Evolutionary conservation across 2,113 vertebrate species (phyloP), one percentile per base, ranked within the genome.

Genomic region (Gnathochromis pfefferi): DNA sequence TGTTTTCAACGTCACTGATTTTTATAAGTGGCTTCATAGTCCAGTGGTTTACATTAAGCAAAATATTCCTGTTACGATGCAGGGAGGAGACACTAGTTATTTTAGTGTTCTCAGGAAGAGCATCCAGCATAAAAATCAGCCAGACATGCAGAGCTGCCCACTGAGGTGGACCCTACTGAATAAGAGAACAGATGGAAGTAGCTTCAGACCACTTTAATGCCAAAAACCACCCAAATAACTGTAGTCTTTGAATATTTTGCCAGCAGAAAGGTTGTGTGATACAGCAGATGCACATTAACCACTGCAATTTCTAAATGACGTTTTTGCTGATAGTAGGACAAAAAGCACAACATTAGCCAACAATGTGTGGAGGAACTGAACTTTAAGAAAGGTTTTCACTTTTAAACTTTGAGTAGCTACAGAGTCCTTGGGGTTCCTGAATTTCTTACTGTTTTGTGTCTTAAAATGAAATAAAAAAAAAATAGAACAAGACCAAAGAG

Each of bases 401-500:
- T 38, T 68, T 21, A 68, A 68, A 68, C 19, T 40, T 40, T 23
- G 7, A 68, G 12, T 82, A 9, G 13, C 28, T 65, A 17, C 58
- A 60, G 14, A 53, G 4, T 80, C 16, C 58, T 53, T 82, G 40
- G 3, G 33, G 11, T 12, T 28, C 33, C n/a, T 55, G 4, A 80
- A 11, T 82, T 14, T 4, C 13, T 51, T 86, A 2, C 7, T 19
- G 63, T 53, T 68, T 68, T 78, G 60, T 70, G 55, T 65, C 11
- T 81, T 19, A 63, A 63, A 60, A 60, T 60, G 28, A 3, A 73
- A 75, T 4, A 33, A 23, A 93, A 40, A 51, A 4, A 80, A 28
- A 7, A 40, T 83, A 96, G 91, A 93, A 83, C 2, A 96, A 96
- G 87, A 92, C 3, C 79, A 96, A 95, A 63, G 90, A 96, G 49